phyloP scores from a whole-genome alignment of 2,888 invertebrate genomes.

The Thyatira batis region DNA sequence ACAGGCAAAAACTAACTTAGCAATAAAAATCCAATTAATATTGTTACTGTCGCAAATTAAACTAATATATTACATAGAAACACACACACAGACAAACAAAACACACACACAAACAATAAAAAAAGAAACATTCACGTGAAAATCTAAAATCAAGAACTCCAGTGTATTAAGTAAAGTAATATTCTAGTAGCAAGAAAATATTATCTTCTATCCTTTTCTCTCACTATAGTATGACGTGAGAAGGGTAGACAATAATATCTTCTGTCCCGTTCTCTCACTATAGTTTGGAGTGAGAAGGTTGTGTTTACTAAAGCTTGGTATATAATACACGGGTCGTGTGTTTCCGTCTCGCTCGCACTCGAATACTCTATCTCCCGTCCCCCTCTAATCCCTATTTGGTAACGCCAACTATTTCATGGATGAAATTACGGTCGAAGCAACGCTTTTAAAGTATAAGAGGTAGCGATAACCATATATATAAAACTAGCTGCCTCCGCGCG shows the following conservation, averaged over 20 bases:
- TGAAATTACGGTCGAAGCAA: conserved; percentile 70
- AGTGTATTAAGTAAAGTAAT: too few relatives aligned
- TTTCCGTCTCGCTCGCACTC: conserved; percentile 46
- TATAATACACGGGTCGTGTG: too few relatives aligned
- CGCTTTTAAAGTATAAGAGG: conserved; percentile 31
- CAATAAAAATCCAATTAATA: neutral
- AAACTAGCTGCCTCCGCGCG: too few relatives aligned
- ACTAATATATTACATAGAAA: conserved; percentile 7
- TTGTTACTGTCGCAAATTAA: conserved; percentile 2
- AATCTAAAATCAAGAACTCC: conserved; percentile 69
- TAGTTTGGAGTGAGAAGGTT: too few relatives aligned
- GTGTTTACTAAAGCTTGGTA: too few relatives aligned
- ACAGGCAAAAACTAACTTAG: neutral
- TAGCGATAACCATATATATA: too few relatives aligned
- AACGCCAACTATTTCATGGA: conserved; percentile 82
- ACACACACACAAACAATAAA: conserved; percentile 41
- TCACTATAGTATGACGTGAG: too few relatives aligned
- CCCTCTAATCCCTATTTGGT: conserved; percentile 81
- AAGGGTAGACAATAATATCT: too few relatives aligned
- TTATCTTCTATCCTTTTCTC: too few relatives aligned
- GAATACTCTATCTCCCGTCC: conserved; percentile 38
- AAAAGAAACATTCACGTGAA: conserved; percentile 40
- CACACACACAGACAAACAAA: conserved; percentile 21
- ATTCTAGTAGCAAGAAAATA: too few relatives aligned
- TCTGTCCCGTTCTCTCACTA: too few relatives aligned